Conservation (phyloP, 2,888 invertebrate genomes). For the Isotomurus palustris region DNA sequence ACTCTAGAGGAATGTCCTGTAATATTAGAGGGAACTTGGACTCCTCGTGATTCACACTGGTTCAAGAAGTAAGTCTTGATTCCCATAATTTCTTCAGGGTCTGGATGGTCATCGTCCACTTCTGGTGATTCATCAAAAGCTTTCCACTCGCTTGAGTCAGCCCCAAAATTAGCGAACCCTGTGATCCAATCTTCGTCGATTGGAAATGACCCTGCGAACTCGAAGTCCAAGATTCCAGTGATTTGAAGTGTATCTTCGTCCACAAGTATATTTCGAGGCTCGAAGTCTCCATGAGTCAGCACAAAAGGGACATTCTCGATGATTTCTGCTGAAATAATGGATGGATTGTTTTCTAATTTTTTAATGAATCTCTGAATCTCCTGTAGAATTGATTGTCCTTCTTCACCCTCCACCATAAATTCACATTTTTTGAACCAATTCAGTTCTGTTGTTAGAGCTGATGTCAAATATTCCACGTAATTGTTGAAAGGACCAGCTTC, state of each 20-base stretch:
- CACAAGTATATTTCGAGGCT: conserved; percentile 18
- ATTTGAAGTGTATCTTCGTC: conserved; percentile 10
- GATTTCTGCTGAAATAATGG: conserved; percentile 1
- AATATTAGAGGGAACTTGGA: conserved; percentile 8
- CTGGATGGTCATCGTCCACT: not conserved
- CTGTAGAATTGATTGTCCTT: not conserved
- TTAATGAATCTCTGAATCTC: conserved; percentile 16
- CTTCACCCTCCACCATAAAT: conserved; percentile 11
- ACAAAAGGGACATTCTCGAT: conserved; percentile 14
- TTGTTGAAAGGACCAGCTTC: conserved; percentile 17
- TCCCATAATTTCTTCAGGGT: not conserved
- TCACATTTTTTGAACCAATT: conserved; percentile 6
- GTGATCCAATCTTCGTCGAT: conserved; percentile 25
- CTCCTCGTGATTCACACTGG: conserved; percentile 8
- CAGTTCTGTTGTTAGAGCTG: conserved; percentile 10
- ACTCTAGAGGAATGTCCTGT: conserved; percentile 16
- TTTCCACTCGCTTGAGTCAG: conserved; percentile 14
- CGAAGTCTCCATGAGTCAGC: conserved; percentile 28
- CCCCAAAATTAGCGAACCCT: conserved; percentile 11
- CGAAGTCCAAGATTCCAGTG: conserved; percentile 15
- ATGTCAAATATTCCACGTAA: conserved; percentile 17
- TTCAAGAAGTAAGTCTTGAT: conserved; percentile 8
- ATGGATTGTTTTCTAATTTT: not conserved
- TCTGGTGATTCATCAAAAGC: conserved; percentile 12
- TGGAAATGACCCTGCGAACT: conserved; percentile 23